Evolutionary conservation across 2,888 invertebrate species (phyloP).

Genomic region (Tubulanus polymorphus): DNA sequence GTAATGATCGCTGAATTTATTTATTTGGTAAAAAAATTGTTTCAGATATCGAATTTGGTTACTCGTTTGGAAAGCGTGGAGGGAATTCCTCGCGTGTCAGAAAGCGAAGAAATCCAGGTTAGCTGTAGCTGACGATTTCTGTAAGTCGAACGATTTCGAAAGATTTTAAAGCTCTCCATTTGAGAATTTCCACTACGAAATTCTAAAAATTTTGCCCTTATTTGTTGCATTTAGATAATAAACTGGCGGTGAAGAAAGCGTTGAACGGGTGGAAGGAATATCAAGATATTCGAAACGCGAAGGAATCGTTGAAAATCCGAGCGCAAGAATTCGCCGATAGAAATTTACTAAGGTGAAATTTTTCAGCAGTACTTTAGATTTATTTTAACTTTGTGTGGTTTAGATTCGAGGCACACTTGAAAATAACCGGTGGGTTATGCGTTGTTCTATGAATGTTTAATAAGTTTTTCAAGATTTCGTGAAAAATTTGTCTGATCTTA

Average conservation of each 20-base stretch:
- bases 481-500: too few relatives aligned
- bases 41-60: conserved; percentile 38
- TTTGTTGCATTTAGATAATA: neutral
- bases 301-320: neutral
- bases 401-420: too few relatives aligned
- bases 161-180: too few relatives aligned
- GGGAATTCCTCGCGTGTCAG: conserved; percentile 22
- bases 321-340: neutral
- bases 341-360: conserved; percentile 1
- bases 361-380: too few relatives aligned
- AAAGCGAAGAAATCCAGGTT: conserved; percentile 24
- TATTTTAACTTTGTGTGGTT: too few relatives aligned
- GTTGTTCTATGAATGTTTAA: too few relatives aligned
- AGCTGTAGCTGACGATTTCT: conserved; percentile 25
- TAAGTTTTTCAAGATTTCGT: too few relatives aligned
- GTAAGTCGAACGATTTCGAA: conserved; percentile 26
- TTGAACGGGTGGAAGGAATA: neutral
- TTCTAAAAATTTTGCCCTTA: too few relatives aligned
- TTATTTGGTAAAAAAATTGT: too few relatives aligned
- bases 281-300: neutral
- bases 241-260: neutral
- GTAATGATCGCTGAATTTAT: too few relatives aligned
- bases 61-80: conserved; percentile 28
- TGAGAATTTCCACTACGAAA: too few relatives aligned
- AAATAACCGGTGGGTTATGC: too few relatives aligned